Base-by-base conservation (phyloP, 2,113 vertebrate genomes). In the Paralichthys olivaceus region DNA sequence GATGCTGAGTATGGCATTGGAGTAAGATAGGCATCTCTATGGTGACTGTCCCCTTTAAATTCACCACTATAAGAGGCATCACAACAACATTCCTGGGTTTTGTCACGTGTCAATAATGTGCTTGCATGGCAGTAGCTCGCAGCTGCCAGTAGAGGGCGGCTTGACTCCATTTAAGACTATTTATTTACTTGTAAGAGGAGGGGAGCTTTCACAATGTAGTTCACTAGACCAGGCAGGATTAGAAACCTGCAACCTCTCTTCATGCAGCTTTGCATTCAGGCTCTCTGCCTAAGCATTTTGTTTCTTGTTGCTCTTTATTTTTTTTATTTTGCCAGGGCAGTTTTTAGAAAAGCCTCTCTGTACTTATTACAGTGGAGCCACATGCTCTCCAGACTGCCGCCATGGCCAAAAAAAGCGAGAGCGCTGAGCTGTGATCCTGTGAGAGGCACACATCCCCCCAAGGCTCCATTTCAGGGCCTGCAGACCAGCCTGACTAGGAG, bases 391-490 rank as follows among this genome's bases (percentile, higher is more conserved):
- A 83, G 84, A 69, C 78, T 57, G 60, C 84, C 70, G 71, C 56
- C 78, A 69, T 49, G 70, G 79, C 84, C 68, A 84, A 91, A 90
- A 86, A 79, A 76, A 88, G 76, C 55, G 26, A 69, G 81, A 61
- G 72, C 20, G 51, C 77, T 76, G 81, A 73, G 84, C 84, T 89
- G 88, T 83, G 81, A 76, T 81, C 83, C 83, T 74, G 66, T 75
- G 75, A 86, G 72, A 90, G 86, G 77, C 83, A 25, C 58, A 81
- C 77, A 60, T 19, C 77, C 71, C 69, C 79, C 73, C 69, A 67
- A 76, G 85, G 85, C 87, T 92, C 87, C 83, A 90, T 93, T 92
- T 92, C 84, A 86, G 89, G 86, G 85, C 81, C 83, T 84, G 71
- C 74, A 45, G 70, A 75, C 77, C 84, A 81, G 80, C 64, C 64